These are phyloP conservation scores for Eurystomus gularis DNA, from an alignment of 2,113 vertebrate genomes.

Conservation along the genomic window DNA sequence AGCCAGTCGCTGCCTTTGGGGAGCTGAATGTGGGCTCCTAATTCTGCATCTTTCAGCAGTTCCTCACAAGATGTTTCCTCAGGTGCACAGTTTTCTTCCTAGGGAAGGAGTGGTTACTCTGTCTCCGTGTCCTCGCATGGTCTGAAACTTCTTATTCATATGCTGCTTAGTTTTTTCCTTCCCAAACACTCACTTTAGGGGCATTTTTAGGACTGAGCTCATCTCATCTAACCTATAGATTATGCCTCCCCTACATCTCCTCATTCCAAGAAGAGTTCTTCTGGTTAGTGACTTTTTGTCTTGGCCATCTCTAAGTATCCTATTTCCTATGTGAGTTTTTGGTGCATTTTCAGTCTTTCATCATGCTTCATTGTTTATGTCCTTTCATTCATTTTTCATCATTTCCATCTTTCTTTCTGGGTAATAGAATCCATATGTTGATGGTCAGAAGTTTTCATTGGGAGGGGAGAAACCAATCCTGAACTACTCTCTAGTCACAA, in stretches of 20 bases:
- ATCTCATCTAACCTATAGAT: neutral
- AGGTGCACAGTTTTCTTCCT: neutral
- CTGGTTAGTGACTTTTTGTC: neutral
- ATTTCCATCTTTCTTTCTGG: neutral
- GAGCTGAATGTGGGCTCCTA: neutral
- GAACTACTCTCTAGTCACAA: neutral
- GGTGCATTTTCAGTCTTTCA: neutral
- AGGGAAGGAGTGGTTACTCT: neutral
- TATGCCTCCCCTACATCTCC: neutral
- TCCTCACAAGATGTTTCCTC: neutral
- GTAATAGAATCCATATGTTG: neutral
- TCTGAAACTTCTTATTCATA: neutral
- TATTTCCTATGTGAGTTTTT: neutral
- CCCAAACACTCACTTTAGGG: neutral
- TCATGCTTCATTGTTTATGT: neutral
- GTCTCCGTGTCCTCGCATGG: rapidly evolving
- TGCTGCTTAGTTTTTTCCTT: neutral
- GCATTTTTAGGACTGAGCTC: neutral
- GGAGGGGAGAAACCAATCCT: neutral
- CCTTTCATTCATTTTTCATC: neutral
- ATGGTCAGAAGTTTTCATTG: neutral
- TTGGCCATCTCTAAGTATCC: neutral
- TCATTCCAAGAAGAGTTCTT: neutral
- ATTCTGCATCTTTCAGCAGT: neutral
- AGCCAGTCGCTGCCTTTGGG: neutral